Base-by-base conservation (phyloP, 2,113 vertebrate species). In the Rhodinocichla rosea region DNA sequence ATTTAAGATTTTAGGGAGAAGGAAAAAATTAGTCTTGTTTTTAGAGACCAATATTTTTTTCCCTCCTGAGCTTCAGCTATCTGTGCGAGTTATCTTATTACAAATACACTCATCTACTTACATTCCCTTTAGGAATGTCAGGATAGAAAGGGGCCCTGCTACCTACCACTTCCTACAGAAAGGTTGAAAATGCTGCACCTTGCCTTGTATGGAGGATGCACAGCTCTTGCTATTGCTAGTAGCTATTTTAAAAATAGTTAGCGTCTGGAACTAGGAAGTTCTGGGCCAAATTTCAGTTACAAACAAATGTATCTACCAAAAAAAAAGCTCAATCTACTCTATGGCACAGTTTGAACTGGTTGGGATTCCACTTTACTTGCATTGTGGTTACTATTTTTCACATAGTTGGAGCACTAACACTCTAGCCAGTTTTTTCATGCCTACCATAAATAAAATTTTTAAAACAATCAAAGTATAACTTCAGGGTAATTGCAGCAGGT, bases 401-500 rank as follows among this genome's bases (percentile, higher is more conserved):
- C 32, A 55, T 6, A 37, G 77, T 14, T 81, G 50, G 47, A 95
- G 24, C 13, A 53, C 30, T 47, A 83, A 65, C 26, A 73, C 35
- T 69, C 52, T 30, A 86, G 35, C 44, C 69, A 86, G 77, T 70
- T 24, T 83, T 88, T 73, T 83, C 27, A 56, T n/a, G 68, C 4
- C 20, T 83, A 74, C 65, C 44, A 83, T 44, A 39, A 62, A 63
- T 67, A 27, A 35, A 17, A 5, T 5, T 22, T 27, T 53, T 12
- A 1, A 11, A 24, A 63, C 73, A 75, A 77, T 82, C 89, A 84
- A 95, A 88, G 92, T 55, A 27, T 89, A 92, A 92, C 88, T 96
- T 92, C 69, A 84, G 88, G 93, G 83, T 88, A 95, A 84, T 89
- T 83, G 60, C 88, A 95, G 69, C 84, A 95, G 76, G 55, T 90